phyloP scores from a whole-genome alignment of 30 jellyfish, hydroid and myxozoan species.

The Chrysaora quinquecirrha region DNA sequence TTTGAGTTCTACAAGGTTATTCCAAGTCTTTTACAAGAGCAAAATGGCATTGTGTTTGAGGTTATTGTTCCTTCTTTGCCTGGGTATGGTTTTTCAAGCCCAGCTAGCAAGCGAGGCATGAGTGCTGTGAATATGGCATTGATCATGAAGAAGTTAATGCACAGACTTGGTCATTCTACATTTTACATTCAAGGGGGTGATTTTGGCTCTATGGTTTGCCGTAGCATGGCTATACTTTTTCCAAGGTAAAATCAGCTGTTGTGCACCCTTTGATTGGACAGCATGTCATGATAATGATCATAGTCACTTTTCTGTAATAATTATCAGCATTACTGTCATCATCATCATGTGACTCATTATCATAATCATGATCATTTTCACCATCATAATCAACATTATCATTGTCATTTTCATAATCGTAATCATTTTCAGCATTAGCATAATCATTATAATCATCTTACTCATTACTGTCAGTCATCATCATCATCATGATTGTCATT shows the following conservation, averaged over 20 bases:
- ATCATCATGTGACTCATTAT: no score
- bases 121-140: slow-evolving; percentile 38
- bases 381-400: no score
- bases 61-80: slow-evolving; percentile 62
- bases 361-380: no score
- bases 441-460: no score
- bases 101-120: slow-evolving; percentile 57
- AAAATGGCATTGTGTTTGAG: slow-evolving; percentile 59
- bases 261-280: no score
- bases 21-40: slow-evolving; percentile 42
- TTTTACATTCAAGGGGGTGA: slow-evolving; percentile 78
- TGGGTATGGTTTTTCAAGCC: slow-evolving; percentile 72
- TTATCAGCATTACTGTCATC: no score
- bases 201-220: slow-evolving; percentile 60
- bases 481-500: no score
- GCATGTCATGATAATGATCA: no score
- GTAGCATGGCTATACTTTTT: slow-evolving; percentile 46
- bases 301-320: no score
- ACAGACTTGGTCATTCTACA: slow-evolving; percentile 45
- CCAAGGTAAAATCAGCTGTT: slow-evolving; percentile 52
- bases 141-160: slow-evolving; percentile 60
- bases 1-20: slow-evolving; percentile 67
- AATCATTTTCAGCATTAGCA: no score
- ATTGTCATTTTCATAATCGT: no score
- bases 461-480: no score